Conservation (phyloP, 2,888 invertebrate species). For the Drosophila diplacantha region DNA sequence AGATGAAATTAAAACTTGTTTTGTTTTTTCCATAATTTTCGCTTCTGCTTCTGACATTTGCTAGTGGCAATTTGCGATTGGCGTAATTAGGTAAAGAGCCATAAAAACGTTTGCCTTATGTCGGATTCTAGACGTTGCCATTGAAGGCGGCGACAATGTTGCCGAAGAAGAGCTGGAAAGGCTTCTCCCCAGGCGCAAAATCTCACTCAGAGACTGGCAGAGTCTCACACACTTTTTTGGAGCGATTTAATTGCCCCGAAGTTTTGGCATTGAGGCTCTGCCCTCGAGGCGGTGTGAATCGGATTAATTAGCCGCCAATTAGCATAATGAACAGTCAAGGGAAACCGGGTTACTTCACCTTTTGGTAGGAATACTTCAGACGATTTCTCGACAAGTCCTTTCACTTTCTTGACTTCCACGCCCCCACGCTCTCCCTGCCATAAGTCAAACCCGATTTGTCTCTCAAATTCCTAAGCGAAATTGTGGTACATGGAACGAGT, state of each 20-base stretch:
- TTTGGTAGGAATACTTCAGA: not conserved
- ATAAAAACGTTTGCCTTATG: slow-evolving; percentile 47
- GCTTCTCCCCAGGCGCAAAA: not conserved
- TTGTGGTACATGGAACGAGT: slow-evolving; percentile 50
- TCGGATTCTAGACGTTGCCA: slow-evolving; percentile 41
- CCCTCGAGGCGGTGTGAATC: slow-evolving; percentile 46
- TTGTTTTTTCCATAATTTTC: slow-evolving; percentile 53
- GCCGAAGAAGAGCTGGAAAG: slow-evolving; percentile 28
- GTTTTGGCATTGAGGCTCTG: slow-evolving; percentile 25
- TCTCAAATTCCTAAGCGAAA: slow-evolving; percentile 9
- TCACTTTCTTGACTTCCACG: slow-evolving; percentile 49
- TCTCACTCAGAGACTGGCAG: not conserved
- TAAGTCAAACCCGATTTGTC: slow-evolving; percentile 17
- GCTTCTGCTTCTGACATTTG: slow-evolving; percentile 57
- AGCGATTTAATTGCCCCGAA: slow-evolving; percentile 16
- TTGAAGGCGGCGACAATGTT: slow-evolving; percentile 32
- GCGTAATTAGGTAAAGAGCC: slow-evolving; percentile 68
- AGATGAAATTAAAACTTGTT: slow-evolving; percentile 64
- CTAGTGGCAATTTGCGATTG: slow-evolving; percentile 60
- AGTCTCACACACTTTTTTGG: slow-evolving; percentile 10
- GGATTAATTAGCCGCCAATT: slow-evolving; percentile 54
- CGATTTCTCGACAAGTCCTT: slow-evolving; percentile 38
- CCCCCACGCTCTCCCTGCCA: not conserved
- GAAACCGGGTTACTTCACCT: slow-evolving; percentile 2
- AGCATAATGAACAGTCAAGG: slow-evolving; percentile 49